phyloP scores from a whole-genome alignment of 2,888 invertebrate genomes.

The Acrobasis consociella region DNA sequence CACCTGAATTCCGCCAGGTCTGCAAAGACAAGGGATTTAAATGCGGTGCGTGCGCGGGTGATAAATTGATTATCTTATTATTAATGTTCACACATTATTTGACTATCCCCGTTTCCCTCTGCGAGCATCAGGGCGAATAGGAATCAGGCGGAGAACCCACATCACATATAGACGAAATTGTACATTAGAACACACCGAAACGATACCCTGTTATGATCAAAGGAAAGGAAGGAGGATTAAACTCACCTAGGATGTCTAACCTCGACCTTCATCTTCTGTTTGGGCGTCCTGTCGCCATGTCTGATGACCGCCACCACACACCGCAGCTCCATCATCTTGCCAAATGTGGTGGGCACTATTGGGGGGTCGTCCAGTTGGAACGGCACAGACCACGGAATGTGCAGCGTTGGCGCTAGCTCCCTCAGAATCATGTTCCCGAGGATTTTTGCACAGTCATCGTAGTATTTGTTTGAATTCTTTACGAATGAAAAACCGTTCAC shows the following conservation, averaged over 20 bases:
- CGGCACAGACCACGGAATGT: conserved; percentile 98
- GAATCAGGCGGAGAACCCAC: too few relatives aligned
- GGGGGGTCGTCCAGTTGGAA: conserved; percentile 99
- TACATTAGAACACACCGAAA: too few relatives aligned
- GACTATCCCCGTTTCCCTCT: too few relatives aligned
- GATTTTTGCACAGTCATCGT: conserved; percentile 99
- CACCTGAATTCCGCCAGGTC: too few relatives aligned
- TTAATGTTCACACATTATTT: too few relatives aligned
- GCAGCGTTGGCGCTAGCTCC: conserved; percentile 96
- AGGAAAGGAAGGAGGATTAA: too few relatives aligned
- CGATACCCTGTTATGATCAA: background rate
- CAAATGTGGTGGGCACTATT: conserved; percentile 99
- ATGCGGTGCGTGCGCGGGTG: too few relatives aligned
- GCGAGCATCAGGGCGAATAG: too few relatives aligned
- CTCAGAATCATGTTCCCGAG: conserved; percentile 98
- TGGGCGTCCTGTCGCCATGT: conserved; percentile 99
- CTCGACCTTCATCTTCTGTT: conserved; percentile 99
- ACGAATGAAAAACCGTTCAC: conserved; percentile 99
- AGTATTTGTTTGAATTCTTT: conserved; percentile 99
- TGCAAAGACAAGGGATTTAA: too few relatives aligned
- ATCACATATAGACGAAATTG: too few relatives aligned
- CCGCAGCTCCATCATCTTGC: conserved; percentile 96
- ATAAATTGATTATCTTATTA: too few relatives aligned
- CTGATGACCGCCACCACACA: conserved; percentile 99
- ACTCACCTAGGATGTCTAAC: conserved; percentile 95